Percentiles rank a stretch among this genome's conserved stretches.
Conservation (phyloP, 2,888 invertebrate species). For the Himalopsyche japonica region DNA sequence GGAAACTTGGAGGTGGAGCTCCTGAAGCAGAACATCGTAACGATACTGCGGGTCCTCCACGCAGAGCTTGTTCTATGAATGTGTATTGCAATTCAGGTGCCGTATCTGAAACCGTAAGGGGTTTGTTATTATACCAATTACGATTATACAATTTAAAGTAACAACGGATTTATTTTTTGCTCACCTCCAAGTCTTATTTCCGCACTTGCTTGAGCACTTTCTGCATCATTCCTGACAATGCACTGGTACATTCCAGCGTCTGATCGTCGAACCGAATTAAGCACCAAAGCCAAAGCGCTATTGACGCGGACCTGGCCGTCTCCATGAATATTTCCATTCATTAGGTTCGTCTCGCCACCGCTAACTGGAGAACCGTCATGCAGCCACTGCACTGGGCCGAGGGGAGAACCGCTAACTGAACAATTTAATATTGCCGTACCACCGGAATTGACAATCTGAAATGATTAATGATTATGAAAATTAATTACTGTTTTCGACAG, state of each 20-base stretch:
- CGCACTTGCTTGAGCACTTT: constrained; percentile 79
- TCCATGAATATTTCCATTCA: not conserved
- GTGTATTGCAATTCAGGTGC: constrained; percentile 82
- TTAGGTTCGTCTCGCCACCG: constrained; percentile 41
- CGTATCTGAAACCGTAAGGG: constrained; percentile 63
- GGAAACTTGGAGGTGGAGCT: constrained; percentile 79
- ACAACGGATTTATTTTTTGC: constrained; percentile 36
- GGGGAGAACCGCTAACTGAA: constrained; percentile 77
- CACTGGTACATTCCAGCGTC: constrained; percentile 92
- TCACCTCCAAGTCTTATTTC: constrained; percentile 79
- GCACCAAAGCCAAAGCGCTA: constrained; percentile 47
- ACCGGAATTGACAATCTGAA: constrained; percentile 80
- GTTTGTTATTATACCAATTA: no score
- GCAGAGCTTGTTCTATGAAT: constrained; percentile 77
- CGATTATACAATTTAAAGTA: not conserved
- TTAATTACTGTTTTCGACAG: not conserved
- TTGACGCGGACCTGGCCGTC: constrained; percentile 51
- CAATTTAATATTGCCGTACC: constrained; percentile 84
- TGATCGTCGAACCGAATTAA: constrained; percentile 66
- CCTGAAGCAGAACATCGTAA: constrained; percentile 87
- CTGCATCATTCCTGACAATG: constrained; percentile 76
- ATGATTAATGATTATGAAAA: not conserved
- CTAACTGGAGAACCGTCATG: constrained; percentile 71
- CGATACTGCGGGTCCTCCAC: constrained; percentile 73
- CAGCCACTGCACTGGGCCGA: constrained; percentile 73